A percentile compares a stretch with the other conserved stretches of the same genome.
Evolutionary conservation across 2,113 vertebrate genomes (phyloP).

Genomic region (Herpailurus yagouaroundi): DNA sequence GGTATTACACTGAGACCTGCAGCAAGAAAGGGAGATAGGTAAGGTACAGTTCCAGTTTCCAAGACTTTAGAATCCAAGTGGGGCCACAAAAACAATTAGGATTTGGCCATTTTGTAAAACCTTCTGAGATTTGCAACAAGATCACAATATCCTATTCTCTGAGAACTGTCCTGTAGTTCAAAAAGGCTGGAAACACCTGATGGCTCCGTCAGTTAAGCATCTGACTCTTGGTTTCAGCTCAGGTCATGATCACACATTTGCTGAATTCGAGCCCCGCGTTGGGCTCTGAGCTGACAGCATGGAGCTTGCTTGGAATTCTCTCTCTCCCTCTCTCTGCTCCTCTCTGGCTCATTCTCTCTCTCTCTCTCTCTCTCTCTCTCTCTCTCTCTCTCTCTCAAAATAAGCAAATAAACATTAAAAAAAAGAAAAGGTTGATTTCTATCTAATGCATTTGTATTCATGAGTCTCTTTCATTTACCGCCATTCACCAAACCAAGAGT

Average conservation of each 20-base stretch:
- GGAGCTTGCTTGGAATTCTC: too few relatives aligned
- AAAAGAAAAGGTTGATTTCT: not conserved
- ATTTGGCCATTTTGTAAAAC: not conserved
- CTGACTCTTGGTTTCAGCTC: too few relatives aligned
- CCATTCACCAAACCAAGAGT: not conserved
- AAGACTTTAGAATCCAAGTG: not conserved
- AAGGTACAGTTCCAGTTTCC: not conserved
- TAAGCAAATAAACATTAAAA: too few relatives aligned
- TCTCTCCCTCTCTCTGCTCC: too few relatives aligned
- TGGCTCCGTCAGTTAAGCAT: too few relatives aligned
- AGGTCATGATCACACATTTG: too few relatives aligned
- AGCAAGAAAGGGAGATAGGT: not conserved
- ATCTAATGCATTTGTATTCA: not conserved
- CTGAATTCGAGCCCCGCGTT: too few relatives aligned
- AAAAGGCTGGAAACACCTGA: not conserved
- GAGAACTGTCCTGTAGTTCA: not conserved
- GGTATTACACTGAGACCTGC: accelerated
- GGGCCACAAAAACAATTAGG: not conserved
- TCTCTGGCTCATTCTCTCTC: too few relatives aligned
- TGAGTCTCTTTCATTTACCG: not conserved
- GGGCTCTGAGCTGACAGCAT: too few relatives aligned
- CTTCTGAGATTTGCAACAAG: not conserved
- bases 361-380: too few relatives aligned
- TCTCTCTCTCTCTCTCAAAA: too few relatives aligned
- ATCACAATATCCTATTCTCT: not conserved